A percentile compares a stretch with the other conserved stretches of the same genome.
Conservation (phyloP, 2,888 invertebrate species). For the Meta bourneti region DNA sequence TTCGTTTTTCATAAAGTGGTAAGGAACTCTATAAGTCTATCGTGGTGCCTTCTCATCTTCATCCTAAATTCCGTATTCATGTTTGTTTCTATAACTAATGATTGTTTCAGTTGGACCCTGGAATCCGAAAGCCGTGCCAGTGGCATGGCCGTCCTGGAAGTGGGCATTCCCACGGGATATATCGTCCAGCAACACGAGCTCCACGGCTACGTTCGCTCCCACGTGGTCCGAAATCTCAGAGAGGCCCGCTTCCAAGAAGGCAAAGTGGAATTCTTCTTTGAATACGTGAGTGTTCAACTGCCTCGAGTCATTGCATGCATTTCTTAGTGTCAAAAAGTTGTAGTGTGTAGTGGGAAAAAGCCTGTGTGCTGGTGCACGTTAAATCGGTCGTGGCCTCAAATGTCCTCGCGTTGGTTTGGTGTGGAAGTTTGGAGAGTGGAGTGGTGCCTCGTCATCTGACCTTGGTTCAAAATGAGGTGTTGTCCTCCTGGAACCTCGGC, state of each 20-base stretch:
- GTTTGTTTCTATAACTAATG: background rate
- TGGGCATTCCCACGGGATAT: conserved; percentile 94
- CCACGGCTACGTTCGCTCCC: conserved; percentile 91
- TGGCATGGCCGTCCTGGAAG: conserved; percentile 93
- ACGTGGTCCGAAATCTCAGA: conserved; percentile 89
- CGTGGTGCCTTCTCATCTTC: too few relatives aligned
- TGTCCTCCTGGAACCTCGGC: too few relatives aligned
- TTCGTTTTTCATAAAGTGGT: too few relatives aligned
- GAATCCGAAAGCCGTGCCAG: conserved; percentile 88
- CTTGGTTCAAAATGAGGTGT: too few relatives aligned
- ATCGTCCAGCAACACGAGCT: conserved; percentile 94
- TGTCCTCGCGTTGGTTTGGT: too few relatives aligned
- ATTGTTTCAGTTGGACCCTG: conserved; percentile 63
- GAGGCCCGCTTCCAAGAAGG: conserved; percentile 90
- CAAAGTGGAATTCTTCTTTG: conserved; percentile 95
- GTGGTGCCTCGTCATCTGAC: too few relatives aligned
- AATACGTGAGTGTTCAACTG: conserved; percentile 85
- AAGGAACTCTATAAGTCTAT: too few relatives aligned
- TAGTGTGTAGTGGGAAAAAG: background rate
- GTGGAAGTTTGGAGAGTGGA: too few relatives aligned
- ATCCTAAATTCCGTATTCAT: background rate
- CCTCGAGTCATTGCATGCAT: background rate
- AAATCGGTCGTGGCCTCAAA: too few relatives aligned
- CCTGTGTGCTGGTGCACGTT: too few relatives aligned
- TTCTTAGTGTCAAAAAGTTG: background rate